These are phyloP conservation scores for Drosophila subsilvestris DNA, from an alignment of 2,888 invertebrate species.

Conservation along the genomic window DNA sequence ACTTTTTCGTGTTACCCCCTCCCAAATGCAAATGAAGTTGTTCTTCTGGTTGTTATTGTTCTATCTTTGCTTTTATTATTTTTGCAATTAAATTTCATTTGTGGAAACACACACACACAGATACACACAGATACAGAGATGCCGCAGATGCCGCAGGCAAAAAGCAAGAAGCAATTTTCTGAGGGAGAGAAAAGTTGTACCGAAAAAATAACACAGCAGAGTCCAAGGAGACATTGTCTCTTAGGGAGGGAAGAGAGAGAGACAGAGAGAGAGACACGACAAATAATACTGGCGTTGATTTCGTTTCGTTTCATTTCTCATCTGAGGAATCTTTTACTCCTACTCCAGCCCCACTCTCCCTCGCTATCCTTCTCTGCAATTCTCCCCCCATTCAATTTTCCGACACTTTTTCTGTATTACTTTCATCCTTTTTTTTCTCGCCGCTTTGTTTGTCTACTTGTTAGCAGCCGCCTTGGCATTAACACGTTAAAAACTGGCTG, in stretches of 20 bases:
- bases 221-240: conserved; percentile 17
- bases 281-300: conserved; percentile 76
- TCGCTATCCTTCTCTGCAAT: conserved; percentile 4
- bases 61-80: conserved; percentile 54
- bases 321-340: conserved; percentile 12
- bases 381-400: conserved; percentile 21
- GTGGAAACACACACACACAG: conserved; percentile 41
- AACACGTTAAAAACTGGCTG: conserved; percentile 65
- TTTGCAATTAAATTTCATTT: conserved; percentile 74
- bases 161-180: conserved; percentile 25
- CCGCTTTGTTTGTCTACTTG: conserved; percentile 67
- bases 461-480: conserved; percentile 65
- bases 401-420: conserved; percentile 29
- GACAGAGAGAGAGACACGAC: conserved; percentile 21
- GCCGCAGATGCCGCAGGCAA: conserved; percentile 23
- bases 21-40: conserved; percentile 33
- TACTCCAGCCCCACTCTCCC: neutral
- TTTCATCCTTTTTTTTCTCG: conserved; percentile 9
- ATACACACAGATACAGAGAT: conserved; percentile 24
- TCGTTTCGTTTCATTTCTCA: conserved; percentile 60
- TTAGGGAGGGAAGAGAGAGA: neutral
- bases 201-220: conserved; percentile 2
- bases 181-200: conserved; percentile 9
- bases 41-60: conserved; percentile 4
- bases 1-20: neutral